phyloP scores from a whole-genome alignment of 2,113 vertebrate species.

The Pandion haliaetus region DNA sequence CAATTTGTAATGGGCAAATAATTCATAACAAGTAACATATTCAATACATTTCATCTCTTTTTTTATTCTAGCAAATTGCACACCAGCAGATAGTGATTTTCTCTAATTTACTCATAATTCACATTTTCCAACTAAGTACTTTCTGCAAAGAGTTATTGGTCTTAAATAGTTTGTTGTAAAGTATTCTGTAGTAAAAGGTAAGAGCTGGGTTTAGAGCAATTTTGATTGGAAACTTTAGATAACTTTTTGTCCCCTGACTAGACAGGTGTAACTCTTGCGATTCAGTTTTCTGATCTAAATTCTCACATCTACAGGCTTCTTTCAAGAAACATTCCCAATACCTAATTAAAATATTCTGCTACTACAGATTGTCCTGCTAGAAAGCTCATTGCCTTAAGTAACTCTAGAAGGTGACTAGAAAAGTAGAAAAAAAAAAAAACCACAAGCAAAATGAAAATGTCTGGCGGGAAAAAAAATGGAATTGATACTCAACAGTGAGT shows the following conservation, averaged over 20 bases:
- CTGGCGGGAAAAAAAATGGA: not conserved
- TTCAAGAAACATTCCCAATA: not conserved
- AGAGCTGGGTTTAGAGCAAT: not conserved
- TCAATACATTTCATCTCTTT: not conserved
- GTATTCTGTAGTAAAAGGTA: not conserved
- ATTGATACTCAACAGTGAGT: not conserved
- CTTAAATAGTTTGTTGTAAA: not conserved
- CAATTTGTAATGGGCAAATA: conserved; percentile 43
- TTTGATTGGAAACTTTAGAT: not conserved
- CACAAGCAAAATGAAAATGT: not conserved
- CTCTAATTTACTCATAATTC: conserved; percentile 46
- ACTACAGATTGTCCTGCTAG: not conserved
- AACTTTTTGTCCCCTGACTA: not conserved
- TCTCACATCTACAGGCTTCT: not conserved
- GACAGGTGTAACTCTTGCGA: not conserved
- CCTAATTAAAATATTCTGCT: not conserved
- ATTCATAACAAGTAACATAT: conserved; percentile 28
- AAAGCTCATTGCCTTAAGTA: not conserved
- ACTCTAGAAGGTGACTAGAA: not conserved
- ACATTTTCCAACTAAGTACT: not conserved
- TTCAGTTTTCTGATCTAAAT: not conserved
- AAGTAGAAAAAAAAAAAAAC: not conserved
- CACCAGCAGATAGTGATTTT: conserved; percentile 39
- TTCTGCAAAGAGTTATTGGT: not conserved
- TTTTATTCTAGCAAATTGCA: conserved; percentile 36